Conservation (phyloP, 2,797 vertebrate species). For the Lophius americanus region DNA sequence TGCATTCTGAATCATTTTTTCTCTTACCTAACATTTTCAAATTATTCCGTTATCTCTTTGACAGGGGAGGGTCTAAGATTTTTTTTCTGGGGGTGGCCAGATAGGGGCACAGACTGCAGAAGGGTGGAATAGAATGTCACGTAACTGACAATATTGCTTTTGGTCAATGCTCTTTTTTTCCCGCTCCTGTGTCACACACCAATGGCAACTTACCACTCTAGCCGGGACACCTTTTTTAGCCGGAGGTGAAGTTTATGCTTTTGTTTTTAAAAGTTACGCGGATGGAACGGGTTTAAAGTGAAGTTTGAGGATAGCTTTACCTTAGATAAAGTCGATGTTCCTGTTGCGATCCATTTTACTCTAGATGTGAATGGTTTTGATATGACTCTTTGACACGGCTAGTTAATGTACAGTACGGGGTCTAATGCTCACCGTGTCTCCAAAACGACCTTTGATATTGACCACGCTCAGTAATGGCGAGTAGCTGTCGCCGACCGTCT, state of each 20-base stretch:
- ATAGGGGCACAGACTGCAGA: too few species aligned
- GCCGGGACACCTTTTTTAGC: too few species aligned
- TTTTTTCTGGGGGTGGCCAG: too few species aligned
- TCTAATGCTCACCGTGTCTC: background rate
- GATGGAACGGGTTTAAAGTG: background rate
- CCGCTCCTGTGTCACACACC: too few species aligned
- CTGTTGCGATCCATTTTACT: background rate
- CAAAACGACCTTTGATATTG: background rate
- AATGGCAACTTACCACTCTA: too few species aligned
- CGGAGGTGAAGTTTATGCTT: background rate
- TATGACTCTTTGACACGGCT: background rate
- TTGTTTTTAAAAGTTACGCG: background rate
- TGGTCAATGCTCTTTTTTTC: too few species aligned
- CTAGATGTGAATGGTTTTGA: background rate
- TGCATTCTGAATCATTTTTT: too few species aligned
- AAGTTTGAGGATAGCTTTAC: background rate
- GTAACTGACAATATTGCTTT: too few species aligned
- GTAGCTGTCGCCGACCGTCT: background rate
- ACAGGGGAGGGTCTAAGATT: too few species aligned
- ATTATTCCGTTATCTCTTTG: too few species aligned
- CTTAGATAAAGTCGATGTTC: background rate
- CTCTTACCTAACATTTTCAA: too few species aligned
- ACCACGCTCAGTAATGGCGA: background rate
- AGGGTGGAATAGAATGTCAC: too few species aligned
- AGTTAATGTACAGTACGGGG: background rate